Conservation (phyloP, 2,797 vertebrate genomes). For the Kryptolebias ocellatus region DNA sequence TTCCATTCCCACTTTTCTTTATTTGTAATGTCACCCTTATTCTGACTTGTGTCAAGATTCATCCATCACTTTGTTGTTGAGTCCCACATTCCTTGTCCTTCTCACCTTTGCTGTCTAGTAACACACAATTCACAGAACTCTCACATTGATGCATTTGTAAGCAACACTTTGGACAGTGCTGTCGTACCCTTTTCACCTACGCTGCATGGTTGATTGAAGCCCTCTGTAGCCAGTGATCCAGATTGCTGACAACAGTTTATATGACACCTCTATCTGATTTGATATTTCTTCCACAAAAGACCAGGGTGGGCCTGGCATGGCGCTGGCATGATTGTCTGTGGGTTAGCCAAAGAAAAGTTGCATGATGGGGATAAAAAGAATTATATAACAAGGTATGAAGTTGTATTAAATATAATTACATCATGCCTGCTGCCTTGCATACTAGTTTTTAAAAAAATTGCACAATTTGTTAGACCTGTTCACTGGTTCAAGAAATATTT, state of each 20-base stretch:
- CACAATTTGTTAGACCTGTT: too few relatives aligned
- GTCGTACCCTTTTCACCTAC: background rate
- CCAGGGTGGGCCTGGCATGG: constrained; percentile 16
- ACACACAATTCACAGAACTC: constrained; percentile 40
- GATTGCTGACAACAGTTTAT: constrained; percentile 48
- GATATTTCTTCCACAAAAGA: constrained; percentile 33
- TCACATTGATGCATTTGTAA: constrained; percentile 43
- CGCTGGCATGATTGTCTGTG: too few relatives aligned
- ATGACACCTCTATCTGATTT: constrained; percentile 42
- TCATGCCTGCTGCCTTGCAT: too few relatives aligned
- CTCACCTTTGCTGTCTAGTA: constrained; percentile 17
- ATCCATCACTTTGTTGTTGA: constrained; percentile 61
- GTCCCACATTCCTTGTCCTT: constrained; percentile 40
- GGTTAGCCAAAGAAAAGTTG: background rate
- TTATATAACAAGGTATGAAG: background rate
- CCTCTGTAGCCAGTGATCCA: constrained; percentile 54
- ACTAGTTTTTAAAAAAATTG: too few relatives aligned
- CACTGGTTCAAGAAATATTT: too few relatives aligned
- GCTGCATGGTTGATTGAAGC: constrained; percentile 53
- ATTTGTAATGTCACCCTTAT: constrained; percentile 56
- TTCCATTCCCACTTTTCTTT: constrained; percentile 41
- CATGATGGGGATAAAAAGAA: background rate
- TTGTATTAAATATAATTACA: too few relatives aligned
- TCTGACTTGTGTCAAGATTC: constrained; percentile 28
- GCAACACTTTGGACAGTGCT: constrained; percentile 52